Percentiles rank a stretch among this genome's conserved stretches.
phyloP scores from a whole-genome alignment of 2,888 invertebrate genomes.

The Nasonovia ribisnigri region DNA sequence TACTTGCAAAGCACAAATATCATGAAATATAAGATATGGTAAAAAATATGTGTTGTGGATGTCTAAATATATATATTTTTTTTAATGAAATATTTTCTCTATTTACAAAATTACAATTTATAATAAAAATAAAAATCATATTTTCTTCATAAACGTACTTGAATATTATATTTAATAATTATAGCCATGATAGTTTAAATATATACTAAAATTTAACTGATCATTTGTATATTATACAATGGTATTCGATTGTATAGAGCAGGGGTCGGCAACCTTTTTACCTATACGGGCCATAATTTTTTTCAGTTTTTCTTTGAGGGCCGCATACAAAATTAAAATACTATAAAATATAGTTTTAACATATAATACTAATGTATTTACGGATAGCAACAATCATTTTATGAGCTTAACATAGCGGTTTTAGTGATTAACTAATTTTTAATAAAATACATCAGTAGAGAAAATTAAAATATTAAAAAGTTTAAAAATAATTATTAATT shows the following conservation, averaged over 20 bases:
- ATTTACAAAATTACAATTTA: neutral
- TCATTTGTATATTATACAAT: neutral
- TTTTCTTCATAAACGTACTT: neutral
- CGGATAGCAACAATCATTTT: too few species aligned
- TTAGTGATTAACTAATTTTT: too few species aligned
- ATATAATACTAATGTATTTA: too few species aligned
- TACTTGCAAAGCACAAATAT: neutral
- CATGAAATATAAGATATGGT: neutral
- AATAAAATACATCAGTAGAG: too few species aligned
- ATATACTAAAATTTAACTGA: neutral
- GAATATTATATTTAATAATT: neutral
- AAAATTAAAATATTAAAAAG: too few species aligned
- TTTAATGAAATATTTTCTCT: neutral
- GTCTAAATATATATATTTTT: neutral
- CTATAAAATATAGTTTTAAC: too few species aligned
- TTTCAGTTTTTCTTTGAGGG: too few species aligned
- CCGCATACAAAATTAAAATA: too few species aligned
- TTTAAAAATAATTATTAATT: too few species aligned
- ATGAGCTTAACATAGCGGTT: too few species aligned
- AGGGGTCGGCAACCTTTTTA: too few species aligned
- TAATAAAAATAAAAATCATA: neutral
- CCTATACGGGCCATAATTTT: too few species aligned
- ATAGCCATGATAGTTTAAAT: neutral
- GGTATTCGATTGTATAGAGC: neutral
- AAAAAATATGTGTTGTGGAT: neutral